A percentile compares a stretch with the other conserved stretches of the same genome.
phyloP scores from a whole-genome alignment of 2,113 vertebrate genomes.

The Setophaga petechia region DNA sequence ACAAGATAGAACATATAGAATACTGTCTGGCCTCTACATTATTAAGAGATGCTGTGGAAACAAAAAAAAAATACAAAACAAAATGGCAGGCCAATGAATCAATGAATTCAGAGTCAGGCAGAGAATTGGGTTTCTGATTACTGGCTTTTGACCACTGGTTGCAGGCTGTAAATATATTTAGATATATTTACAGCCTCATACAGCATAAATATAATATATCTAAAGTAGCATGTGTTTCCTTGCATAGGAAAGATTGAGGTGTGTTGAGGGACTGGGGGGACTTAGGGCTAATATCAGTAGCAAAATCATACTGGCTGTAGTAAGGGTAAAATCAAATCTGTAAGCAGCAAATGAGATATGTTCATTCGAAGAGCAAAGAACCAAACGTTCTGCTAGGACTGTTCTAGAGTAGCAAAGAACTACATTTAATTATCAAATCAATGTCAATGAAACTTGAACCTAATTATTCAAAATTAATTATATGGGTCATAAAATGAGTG shows the following conservation, averaged over 20 bases:
- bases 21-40: not conserved
- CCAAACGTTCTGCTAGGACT: not conserved
- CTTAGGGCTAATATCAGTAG: not conserved
- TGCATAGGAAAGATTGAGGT: not conserved
- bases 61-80: not conserved
- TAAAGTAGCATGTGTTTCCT: not conserved
- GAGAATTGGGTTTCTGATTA: no score
- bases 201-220: not conserved
- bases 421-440: constrained; percentile 37
- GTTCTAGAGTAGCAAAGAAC: not conserved
- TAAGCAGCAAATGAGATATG: not conserved
- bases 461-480: constrained; percentile 19
- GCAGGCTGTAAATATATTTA: no score
- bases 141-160: no score
- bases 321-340: not conserved
- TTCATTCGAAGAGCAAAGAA: not conserved
- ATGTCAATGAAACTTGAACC: constrained; percentile 42
- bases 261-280: not conserved
- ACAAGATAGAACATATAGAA: not conserved
- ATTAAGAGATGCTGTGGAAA: not conserved
- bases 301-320: not conserved
- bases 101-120: not conserved
- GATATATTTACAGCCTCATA: not conserved
- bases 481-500: constrained; percentile 5
- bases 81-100: not conserved